A percentile compares a stretch with the other conserved stretches of the same genome.
Evolutionary conservation across 2,797 vertebrate genomes (phyloP).

Genomic region (Coracias cyanogaster): DNA sequence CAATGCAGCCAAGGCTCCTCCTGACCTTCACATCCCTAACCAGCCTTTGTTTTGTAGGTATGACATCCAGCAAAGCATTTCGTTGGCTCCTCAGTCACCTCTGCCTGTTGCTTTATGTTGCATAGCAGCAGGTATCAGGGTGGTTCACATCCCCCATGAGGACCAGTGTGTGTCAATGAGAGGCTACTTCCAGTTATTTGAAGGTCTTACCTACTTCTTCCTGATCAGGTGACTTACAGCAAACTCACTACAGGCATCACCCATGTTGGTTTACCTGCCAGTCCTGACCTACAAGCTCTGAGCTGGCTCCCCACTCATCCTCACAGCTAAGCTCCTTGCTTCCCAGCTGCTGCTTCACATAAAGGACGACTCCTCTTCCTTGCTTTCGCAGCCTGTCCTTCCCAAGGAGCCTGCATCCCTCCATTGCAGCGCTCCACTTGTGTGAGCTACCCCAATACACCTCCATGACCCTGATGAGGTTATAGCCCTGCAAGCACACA

Average conservation of each 20-base stretch:
- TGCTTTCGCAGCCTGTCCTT: neutral
- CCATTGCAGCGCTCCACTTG: neutral
- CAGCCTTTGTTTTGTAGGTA: neutral
- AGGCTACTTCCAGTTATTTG: neutral
- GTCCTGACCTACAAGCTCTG: neutral
- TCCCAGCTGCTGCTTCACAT: neutral
- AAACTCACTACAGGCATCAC: neutral
- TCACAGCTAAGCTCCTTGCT: neutral
- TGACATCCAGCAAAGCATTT: neutral
- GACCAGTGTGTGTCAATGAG: neutral
- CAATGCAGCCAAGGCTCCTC: neutral
- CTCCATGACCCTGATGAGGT: neutral
- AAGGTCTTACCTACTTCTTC: neutral
- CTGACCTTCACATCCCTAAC: neutral
- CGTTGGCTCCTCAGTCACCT: fast-evolving
- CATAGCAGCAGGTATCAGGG: neutral
- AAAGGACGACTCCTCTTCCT: neutral
- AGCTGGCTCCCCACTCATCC: neutral
- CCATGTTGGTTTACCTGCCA: neutral
- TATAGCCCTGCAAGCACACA: neutral
- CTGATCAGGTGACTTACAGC: neutral
- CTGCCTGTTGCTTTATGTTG: neutral
- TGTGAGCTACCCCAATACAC: neutral
- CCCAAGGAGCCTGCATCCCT: neutral
- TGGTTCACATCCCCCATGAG: neutral